Percentiles rank a stretch among this genome's conserved stretches.
These are phyloP conservation scores for Amniataba percoides DNA, from an alignment of 2,797 vertebrate species.

Conservation along the genomic window DNA sequence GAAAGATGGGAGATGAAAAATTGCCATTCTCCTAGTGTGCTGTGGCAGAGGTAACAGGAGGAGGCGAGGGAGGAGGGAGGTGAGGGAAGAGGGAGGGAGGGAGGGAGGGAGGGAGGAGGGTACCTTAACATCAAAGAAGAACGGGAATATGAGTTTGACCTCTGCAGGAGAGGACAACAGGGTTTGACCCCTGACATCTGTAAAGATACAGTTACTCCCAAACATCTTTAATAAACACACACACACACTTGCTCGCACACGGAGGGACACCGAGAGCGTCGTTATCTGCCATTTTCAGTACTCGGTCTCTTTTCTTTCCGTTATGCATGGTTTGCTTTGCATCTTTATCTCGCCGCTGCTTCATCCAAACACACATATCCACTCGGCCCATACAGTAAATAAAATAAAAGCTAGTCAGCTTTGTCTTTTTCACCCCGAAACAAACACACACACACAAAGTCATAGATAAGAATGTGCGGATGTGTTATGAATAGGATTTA, in stretches of 20 bases:
- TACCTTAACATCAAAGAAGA: conserved; percentile 69
- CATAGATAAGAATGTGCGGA: conserved; percentile 18
- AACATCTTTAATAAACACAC: conserved; percentile 44
- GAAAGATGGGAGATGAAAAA: conserved; percentile 63
- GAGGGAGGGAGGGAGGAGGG: not conserved
- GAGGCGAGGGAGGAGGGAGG: not conserved
- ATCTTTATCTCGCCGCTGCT: conserved; percentile 23
- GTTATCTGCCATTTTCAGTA: conserved; percentile 7
- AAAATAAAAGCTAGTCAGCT: not conserved
- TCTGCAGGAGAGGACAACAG: conserved; percentile 52
- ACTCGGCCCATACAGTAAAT: conserved; percentile 14
- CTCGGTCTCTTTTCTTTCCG: not conserved
- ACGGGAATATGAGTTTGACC: conserved; percentile 73
- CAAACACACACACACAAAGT: conserved; percentile 31
- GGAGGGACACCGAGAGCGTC: conserved; percentile 14
- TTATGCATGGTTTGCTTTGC: conserved; percentile 10
- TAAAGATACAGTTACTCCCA: conserved; percentile 73
- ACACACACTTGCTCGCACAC: not conserved
- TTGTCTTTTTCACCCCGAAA: conserved; percentile 21
- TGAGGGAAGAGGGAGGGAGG: not conserved
- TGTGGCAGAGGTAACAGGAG: conserved; percentile 44
- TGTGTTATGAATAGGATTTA: conserved; percentile 22
- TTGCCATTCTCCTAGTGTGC: conserved; percentile 48
- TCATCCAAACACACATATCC: not conserved
- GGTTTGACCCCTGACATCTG: conserved; percentile 73